Evolutionary conservation across 1,140 invertebrate species (phyloP).

Genomic region (Glomeris maerens): DNA sequence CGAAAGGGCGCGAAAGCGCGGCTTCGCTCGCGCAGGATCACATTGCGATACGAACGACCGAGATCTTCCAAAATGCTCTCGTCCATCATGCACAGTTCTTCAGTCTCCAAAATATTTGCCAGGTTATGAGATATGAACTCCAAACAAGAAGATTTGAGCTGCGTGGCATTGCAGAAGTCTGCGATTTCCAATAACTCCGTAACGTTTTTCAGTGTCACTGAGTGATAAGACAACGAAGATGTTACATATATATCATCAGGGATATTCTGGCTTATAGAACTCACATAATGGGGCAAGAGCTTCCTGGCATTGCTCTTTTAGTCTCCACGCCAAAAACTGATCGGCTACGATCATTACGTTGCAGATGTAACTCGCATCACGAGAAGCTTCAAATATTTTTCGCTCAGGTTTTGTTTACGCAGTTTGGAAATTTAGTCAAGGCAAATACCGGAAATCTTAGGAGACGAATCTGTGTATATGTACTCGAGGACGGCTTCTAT

Average conservation of each 20-base stretch:
- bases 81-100: not conserved
- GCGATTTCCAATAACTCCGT: conserved; percentile 50
- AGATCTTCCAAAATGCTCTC: not conserved
- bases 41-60: too few relatives aligned
- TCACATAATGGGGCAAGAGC: conserved; percentile 37
- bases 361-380: conserved; percentile 44
- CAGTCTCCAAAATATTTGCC: conserved; percentile 44
- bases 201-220: conserved; percentile 51
- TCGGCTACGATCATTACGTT: conserved; percentile 52
- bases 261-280: conserved; percentile 7
- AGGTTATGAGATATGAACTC: conserved; percentile 55
- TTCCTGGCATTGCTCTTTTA: conserved; percentile 51
- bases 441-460: conserved; percentile 25
- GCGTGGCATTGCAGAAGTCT: conserved; percentile 46
- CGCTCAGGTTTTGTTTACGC: not conserved
- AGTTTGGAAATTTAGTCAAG: conserved; percentile 7
- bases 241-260: not conserved
- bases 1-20: too few relatives aligned
- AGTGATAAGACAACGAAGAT: conserved; percentile 10
- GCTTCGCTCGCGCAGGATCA: too few relatives aligned
- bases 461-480: conserved; percentile 47
- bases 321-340: conserved; percentile 45
- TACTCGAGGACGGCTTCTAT: conserved; percentile 47
- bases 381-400: conserved; percentile 28
- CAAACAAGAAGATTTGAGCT: conserved; percentile 49